These are phyloP conservation scores for Chloromyia formosa DNA, from an alignment of 2,888 invertebrate species.

Conservation along the genomic window DNA sequence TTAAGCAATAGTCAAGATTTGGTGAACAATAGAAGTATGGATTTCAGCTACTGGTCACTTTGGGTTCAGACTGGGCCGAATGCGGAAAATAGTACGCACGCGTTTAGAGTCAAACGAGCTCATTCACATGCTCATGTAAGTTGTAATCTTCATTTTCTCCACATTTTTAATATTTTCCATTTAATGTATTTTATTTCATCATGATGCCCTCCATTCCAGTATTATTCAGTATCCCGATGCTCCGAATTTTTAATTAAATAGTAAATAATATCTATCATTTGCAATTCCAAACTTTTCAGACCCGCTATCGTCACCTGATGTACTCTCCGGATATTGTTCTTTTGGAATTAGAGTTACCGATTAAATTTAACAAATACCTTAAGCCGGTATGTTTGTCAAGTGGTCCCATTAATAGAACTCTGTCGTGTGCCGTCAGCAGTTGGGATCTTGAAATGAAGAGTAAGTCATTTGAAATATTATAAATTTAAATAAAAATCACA, in stretches of 20 bases:
- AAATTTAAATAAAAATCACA: not conserved
- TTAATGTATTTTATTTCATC: not conserved
- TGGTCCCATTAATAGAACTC: constrained; percentile 64
- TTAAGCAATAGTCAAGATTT: constrained; percentile 52
- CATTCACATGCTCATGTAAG: constrained; percentile 47
- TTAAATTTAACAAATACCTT: constrained; percentile 66
- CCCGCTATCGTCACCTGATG: constrained; percentile 68
- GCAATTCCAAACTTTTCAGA: constrained; percentile 57
- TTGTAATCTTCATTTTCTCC: constrained; percentile 46
- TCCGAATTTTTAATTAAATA: too few relatives aligned
- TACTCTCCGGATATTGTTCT: constrained; percentile 70
- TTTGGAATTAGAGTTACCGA: constrained; percentile 66
- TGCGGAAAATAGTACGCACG: constrained; percentile 32
- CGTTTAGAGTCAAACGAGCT: constrained; percentile 40
- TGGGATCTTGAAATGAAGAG: constrained; percentile 60
- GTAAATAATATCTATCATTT: not conserved
- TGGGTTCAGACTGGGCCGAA: constrained; percentile 45
- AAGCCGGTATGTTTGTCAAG: constrained; percentile 69
- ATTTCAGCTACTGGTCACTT: constrained; percentile 49
- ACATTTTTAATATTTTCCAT: constrained; percentile 50
- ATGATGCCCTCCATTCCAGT: too few relatives aligned
- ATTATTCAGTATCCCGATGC: too few relatives aligned
- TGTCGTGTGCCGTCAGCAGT: constrained; percentile 69
- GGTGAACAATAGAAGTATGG: constrained; percentile 28
- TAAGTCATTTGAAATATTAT: too few relatives aligned